phyloP scores from a whole-genome alignment of 2,888 invertebrate genomes.

The Metalampra italica region DNA sequence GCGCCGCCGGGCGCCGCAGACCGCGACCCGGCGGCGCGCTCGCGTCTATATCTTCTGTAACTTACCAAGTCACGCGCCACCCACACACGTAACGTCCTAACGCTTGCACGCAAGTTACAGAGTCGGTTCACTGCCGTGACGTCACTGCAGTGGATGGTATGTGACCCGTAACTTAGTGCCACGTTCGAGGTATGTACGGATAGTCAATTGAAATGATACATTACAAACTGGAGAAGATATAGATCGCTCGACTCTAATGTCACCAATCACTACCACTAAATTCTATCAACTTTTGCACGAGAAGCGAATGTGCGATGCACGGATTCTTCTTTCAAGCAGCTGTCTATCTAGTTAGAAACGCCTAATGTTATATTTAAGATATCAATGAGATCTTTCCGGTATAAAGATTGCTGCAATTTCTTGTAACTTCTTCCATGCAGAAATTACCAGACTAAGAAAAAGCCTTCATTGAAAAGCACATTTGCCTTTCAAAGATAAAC shows the following conservation, averaged over 20 bases:
- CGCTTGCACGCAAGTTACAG: conserved; percentile 36
- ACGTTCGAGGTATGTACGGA: conserved; percentile 43
- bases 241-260: conserved; percentile 65
- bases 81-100: conserved; percentile 25
- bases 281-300: conserved; percentile 73
- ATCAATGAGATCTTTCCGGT: conserved; percentile 56
- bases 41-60: conserved; percentile 70
- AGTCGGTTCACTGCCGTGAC: conserved; percentile 21
- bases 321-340: conserved; percentile 76
- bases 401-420: conserved; percentile 13
- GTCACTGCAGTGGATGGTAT: conserved; percentile 29
- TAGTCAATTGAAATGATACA: conserved; percentile 19
- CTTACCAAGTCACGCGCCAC: conserved; percentile 5
- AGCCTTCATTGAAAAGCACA: not conserved
- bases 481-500: not conserved
- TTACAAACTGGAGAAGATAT: conserved; percentile 58
- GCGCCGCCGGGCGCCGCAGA: conserved; percentile 54
- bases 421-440: not conserved
- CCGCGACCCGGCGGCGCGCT: conserved; percentile 55
- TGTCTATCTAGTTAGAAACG: conserved; percentile 75
- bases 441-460: not conserved
- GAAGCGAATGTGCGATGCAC: conserved; percentile 78
- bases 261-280: conserved; percentile 70
- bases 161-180: conserved; percentile 19
- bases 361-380: conserved; percentile 73